These are phyloP conservation scores for Labeo catla DNA, from an alignment of 2,113 vertebrate species.

Conservation along the genomic window DNA sequence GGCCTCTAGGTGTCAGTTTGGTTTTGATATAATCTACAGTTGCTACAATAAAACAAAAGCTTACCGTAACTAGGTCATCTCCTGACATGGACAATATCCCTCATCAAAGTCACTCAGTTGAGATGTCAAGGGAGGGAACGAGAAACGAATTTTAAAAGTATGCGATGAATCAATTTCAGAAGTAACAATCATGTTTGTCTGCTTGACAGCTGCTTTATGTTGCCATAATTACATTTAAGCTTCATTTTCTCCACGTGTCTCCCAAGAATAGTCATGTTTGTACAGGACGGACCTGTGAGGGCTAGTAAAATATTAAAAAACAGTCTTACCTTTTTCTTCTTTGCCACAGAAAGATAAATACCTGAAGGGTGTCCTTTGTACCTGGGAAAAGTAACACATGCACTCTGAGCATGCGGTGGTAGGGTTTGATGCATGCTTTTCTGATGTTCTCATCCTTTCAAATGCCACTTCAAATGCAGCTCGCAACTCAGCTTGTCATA, in stretches of 20 bases:
- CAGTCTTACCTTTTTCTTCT: constrained; percentile 22
- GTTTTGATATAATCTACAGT: background rate
- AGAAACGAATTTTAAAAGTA: background rate
- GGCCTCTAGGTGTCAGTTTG: constrained; percentile 5
- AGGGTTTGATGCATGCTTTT: constrained; percentile 33
- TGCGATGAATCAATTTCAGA: background rate
- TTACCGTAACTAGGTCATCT: background rate
- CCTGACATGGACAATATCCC: constrained; percentile 13
- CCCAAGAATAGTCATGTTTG: constrained; percentile 1
- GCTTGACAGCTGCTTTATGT: background rate
- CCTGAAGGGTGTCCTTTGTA: constrained; percentile 43
- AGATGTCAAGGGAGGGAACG: background rate
- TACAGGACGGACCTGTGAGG: constrained; percentile 38
- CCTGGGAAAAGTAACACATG: constrained; percentile 27
- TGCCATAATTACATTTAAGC: constrained; percentile 19
- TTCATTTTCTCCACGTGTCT: background rate
- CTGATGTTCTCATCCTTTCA: constrained; percentile 32
- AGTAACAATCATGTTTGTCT: background rate
- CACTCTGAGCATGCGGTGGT: constrained; percentile 2
- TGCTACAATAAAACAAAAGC: constrained; percentile 4
- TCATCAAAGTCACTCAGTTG: background rate
- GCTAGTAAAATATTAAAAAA: constrained; percentile 52
- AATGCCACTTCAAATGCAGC: constrained; percentile 26
- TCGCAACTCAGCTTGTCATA: constrained; percentile 29
- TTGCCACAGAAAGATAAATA: constrained; percentile 55